These are phyloP conservation scores for Girardinus metallicus DNA, from an alignment of 2,797 vertebrate genomes.

Conservation along the genomic window DNA sequence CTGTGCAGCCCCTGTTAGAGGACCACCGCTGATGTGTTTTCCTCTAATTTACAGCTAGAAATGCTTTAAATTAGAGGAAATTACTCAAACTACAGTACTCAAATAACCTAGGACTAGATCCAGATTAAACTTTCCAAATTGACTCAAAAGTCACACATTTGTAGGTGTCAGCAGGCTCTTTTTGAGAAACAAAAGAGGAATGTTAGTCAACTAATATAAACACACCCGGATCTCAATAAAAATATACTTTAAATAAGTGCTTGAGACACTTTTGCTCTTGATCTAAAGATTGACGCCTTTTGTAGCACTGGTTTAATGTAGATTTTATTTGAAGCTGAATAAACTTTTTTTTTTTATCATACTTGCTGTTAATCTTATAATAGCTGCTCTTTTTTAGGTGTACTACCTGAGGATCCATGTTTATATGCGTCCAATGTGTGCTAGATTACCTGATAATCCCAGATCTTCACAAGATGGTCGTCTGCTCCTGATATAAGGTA, in stretches of 20 bases:
- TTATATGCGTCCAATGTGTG: neutral
- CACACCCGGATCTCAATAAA: neutral
- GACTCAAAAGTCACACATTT: neutral
- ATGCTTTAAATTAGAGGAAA: neutral
- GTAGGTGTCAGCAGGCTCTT: neutral
- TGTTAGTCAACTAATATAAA: neutral
- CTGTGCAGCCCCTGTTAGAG: neutral
- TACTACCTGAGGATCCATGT: neutral
- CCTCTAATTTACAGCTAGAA: neutral
- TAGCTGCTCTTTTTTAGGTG: neutral
- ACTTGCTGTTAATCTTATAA: neutral
- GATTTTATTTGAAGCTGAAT: neutral
- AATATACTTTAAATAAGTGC: neutral
- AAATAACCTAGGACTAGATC: neutral
- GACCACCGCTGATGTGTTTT: neutral
- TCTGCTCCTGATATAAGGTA: conserved; percentile 98
- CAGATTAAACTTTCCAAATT: neutral
- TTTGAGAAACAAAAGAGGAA: neutral
- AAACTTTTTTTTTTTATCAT: neutral
- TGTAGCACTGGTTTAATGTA: neutral
- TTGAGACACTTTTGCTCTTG: neutral
- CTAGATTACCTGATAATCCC: conserved; percentile 94
- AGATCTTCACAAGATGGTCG: conserved; percentile 96
- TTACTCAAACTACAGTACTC: neutral
- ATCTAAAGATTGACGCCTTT: neutral